Evolutionary conservation across 2,797 vertebrate species (phyloP), one percentile per base, ranked within the genome.

Genomic region (Oreochromis mossambicus): DNA sequence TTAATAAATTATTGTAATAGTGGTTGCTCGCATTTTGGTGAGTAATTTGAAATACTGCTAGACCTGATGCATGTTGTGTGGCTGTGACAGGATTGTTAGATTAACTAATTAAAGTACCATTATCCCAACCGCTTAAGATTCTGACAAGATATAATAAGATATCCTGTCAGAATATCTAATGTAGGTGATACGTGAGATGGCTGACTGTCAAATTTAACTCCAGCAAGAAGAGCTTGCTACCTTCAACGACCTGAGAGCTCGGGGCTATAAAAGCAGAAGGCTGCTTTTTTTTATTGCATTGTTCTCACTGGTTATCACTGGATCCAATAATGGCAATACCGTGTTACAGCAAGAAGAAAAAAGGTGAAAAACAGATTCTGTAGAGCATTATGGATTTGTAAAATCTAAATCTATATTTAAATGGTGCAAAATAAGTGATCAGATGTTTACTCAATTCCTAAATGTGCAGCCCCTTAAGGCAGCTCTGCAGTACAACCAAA

Each of bases 101-200:
- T 58, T 46, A 36, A 77, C 19, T 41, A 41, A 73, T 83, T 83
- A n/a, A 61, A 63, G 76, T 14, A 7, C 17, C 54, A 87, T 88
- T 76, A 61, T 43, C 32, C 56, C n/a, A 29, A 82, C 61, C 68
- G 7, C 82, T 83, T 50, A 13, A 61, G 56, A 63, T 48, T 51
- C 41, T 51, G 73, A 78, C 19, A 7, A 7, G 81, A 78, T 48
- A 46, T 83, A 76, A 63, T 48, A 58, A 24, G 34, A 86, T 89
- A 75, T 75, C 26, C 70, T 75, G 43, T 48, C 43, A 50, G 43
- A 70, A 79, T 82, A 80, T 81, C 46, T 83, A 81, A 83, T 83
- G 77, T 46, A 85, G 68, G 77, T 68, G 88, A 88, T 87, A 90
- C 92, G 88, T 91, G 77, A 88, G 75, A 73, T 36, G 9, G 13